These are phyloP conservation scores for Poecilobothrus nobilitatus DNA, from an alignment of 2,888 invertebrate species.

Conservation along the genomic window DNA sequence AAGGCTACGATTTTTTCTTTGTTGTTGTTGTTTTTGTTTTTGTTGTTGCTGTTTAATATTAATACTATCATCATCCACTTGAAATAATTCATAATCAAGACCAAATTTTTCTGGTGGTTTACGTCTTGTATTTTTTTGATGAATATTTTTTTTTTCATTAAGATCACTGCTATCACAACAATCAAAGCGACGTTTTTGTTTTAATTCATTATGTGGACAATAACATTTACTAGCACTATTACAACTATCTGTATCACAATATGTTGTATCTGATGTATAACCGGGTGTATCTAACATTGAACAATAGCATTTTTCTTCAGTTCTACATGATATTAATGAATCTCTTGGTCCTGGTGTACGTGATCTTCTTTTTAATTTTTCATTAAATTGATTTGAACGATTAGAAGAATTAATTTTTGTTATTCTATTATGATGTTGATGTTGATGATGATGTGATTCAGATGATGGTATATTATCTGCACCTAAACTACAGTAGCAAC, in stretches of 20 bases:
- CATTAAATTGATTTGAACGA: constrained; percentile 24
- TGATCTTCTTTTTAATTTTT: constrained; percentile 23
- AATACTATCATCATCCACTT: constrained; percentile 46
- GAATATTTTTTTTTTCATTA: neutral
- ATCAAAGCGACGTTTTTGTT: neutral
- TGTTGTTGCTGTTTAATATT: constrained; percentile 7
- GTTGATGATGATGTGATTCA: constrained; percentile 23
- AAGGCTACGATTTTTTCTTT: constrained; percentile 18
- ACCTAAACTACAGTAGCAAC: constrained; percentile 76
- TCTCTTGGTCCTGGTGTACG: neutral
- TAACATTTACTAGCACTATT: constrained; percentile 82
- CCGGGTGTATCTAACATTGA: constrained; percentile 48
- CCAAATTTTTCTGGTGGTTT: constrained; percentile 56
- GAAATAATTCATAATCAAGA: constrained; percentile 66
- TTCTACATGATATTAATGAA: constrained; percentile 39
- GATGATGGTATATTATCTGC: constrained; percentile 44
- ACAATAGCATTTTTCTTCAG: constrained; percentile 56
- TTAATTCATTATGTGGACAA: constrained; percentile 46
- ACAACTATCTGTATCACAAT: constrained; percentile 79
- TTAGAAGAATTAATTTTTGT: constrained; percentile 16
- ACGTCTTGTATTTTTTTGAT: constrained; percentile 32
- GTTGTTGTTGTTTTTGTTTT: too few species aligned
- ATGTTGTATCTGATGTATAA: constrained; percentile 45
- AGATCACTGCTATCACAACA: neutral
- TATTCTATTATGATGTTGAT: constrained; percentile 17